Evolutionary conservation across 2,888 invertebrate species (phyloP), one percentile per base, ranked within the genome.

Genomic region (Pegoplata infirma): DNA sequence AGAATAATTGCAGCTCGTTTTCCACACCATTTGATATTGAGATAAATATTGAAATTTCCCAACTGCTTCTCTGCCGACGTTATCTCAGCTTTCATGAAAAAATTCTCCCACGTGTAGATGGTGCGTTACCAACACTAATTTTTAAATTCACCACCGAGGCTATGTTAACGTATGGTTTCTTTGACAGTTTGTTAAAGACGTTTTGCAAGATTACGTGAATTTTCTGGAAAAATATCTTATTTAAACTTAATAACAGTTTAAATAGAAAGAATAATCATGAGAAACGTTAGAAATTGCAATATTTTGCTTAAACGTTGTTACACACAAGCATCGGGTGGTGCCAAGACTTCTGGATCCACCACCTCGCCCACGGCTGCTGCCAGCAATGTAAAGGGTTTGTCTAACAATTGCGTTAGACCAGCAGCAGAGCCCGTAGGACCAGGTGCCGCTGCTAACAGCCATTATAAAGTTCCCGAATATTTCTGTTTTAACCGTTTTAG

Each of bases 391-490:
- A 91, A 92, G 72, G 95, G 95, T 3, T 88, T 95, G 7, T 94
- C 93, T 84, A 90, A 89, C 72, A 91, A 91, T 36, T 91, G 92
- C 61, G 90, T 94, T 0, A 91, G 91, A 61, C 89, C 91, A 25
- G 88, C 91, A 2, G 85, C 89, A 0, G 90, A 81, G 25, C 87
- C 88, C 16, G 86, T 89, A 2, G 89, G 89, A 2, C 88, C 88
- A 0, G 87, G 87, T 10, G 89, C 89, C 12, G 84, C 88, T 0
- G 10, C 82, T 1, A 84, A 91, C 28, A 93, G 92, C 8, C 91
- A 92, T 0, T 97, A 97, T 87, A 96, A 96, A 90, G 96, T 95
- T 80, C 96, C 96, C 0, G 97, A 97, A 90, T 97, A 97, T 88
- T 97, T 93, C 85, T 93, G 93, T 82, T 97, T 96, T 85, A 92